These are phyloP conservation scores for Stigmatopora argus DNA, from an alignment of 2,113 vertebrate genomes.

Conservation along the genomic window DNA sequence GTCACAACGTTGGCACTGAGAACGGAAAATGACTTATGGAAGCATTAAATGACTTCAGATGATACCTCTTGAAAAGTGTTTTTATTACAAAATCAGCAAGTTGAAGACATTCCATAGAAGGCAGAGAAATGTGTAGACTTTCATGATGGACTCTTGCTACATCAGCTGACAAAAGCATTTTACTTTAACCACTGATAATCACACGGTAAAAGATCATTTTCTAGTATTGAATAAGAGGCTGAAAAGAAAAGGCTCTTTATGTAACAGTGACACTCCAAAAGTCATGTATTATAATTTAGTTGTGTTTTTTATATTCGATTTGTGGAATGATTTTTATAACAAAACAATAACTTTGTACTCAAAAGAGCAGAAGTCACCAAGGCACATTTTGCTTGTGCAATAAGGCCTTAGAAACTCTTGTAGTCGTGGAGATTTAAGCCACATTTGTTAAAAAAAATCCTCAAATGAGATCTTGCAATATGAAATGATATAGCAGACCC, in stretches of 20 bases:
- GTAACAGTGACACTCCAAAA: not conserved
- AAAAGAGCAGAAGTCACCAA: conserved; percentile 28
- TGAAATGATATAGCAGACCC: not conserved
- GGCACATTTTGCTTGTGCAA: conserved; percentile 36
- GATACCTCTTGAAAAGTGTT: conserved; percentile 21
- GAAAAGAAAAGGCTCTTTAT: not conserved
- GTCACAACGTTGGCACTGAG: too few species aligned
- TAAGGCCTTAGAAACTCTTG: conserved; percentile 32
- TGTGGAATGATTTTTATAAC: not conserved
- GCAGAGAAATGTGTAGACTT: conserved; percentile 36
- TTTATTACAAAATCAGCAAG: conserved; percentile 74
- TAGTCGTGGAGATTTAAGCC: conserved; percentile 7
- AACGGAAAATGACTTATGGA: not conserved
- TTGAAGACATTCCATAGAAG: conserved; percentile 58
- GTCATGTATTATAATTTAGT: too few species aligned
- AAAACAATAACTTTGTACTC: conserved; percentile 5
- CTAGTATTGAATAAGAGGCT: not conserved
- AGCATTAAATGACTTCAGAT: not conserved
- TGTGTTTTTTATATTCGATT: not conserved
- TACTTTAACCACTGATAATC: conserved; percentile 14
- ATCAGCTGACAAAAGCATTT: conserved; percentile 21
- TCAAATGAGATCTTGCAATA: conserved; percentile 7
- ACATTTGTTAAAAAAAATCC: not conserved
- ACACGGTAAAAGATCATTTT: conserved; percentile 3
- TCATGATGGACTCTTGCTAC: conserved; percentile 49